Conservation (phyloP, 2,113 vertebrate species). For the Egretta garzetta region DNA sequence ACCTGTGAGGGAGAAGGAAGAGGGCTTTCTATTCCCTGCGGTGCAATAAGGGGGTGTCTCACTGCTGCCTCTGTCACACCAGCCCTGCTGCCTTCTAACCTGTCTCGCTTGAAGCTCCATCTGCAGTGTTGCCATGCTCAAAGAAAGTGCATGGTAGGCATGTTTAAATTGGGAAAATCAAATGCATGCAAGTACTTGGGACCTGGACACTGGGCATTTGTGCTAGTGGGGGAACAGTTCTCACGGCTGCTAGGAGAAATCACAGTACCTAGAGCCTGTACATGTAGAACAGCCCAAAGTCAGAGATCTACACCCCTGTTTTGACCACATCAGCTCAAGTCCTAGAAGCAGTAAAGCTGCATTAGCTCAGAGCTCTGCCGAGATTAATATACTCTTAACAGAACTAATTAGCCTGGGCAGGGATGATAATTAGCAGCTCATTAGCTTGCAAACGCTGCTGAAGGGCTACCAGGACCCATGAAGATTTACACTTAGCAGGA, state of each 20-base stretch:
- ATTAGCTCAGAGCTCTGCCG: neutral
- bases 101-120: neutral
- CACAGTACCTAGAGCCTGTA: neutral
- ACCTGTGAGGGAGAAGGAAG: neutral
- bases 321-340: neutral
- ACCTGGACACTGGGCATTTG: neutral
- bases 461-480: slow-evolving; percentile 18
- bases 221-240: neutral
- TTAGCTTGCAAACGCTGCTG: slow-evolving; percentile 8
- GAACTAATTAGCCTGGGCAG: slow-evolving; percentile 32
- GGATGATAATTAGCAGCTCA: slow-evolving; percentile 31
- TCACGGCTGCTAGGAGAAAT: neutral
- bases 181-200: neutral
- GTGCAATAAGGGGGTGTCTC: neutral
- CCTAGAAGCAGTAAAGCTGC: neutral
- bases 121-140: neutral
- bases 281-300: neutral
- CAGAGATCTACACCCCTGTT: neutral
- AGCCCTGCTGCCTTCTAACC: neutral
- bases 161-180: neutral
- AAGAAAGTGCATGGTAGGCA: neutral
- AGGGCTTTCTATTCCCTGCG: neutral
- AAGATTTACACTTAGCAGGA: slow-evolving; percentile 35
- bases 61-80: neutral
- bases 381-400: neutral